Percentiles rank a stretch among this genome's conserved stretches.
phyloP scores from a whole-genome alignment of 2,113 vertebrate genomes.

The Ahaetulla prasina region DNA sequence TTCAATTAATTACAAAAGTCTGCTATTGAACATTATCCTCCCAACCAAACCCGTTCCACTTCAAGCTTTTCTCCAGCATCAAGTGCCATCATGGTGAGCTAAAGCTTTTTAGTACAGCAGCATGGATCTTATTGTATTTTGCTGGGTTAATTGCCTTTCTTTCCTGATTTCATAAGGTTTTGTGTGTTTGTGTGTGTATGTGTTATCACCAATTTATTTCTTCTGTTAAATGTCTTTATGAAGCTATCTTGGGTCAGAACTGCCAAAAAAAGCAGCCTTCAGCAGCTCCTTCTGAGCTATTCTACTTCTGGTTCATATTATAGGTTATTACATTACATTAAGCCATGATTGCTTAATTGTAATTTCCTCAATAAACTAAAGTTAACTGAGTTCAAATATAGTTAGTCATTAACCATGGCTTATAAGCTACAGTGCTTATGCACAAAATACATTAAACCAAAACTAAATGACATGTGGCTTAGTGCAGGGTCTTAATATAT shows the following conservation, averaged over 20 bases:
- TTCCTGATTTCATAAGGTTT: constrained; percentile 30
- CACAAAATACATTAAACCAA: neutral
- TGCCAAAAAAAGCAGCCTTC: constrained; percentile 31
- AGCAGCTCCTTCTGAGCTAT: constrained; percentile 33
- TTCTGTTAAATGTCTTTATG: constrained; percentile 13
- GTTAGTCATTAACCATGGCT: neutral
- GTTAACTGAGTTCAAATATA: neutral
- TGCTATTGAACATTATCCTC: neutral
- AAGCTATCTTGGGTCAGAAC: constrained; percentile 53
- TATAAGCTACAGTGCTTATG: neutral
- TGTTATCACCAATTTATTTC: constrained; percentile 34
- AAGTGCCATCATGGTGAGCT: constrained; percentile 40
- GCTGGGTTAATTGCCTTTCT: constrained; percentile 36
- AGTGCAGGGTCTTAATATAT: neutral
- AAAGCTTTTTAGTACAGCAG: constrained; percentile 2
- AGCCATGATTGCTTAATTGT: neutral
- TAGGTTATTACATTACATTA: neutral
- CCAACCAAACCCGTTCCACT: neutral
- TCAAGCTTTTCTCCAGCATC: constrained; percentile 50
- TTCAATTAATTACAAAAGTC: neutral
- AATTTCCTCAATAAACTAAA: neutral
- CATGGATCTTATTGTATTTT: constrained; percentile 25
- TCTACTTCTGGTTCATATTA: constrained; percentile 31
- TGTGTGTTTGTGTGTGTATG: constrained; percentile 47
- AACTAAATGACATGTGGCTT: neutral